Conservation (phyloP, 2,113 vertebrate genomes). For the Thunnus thynnus region DNA sequence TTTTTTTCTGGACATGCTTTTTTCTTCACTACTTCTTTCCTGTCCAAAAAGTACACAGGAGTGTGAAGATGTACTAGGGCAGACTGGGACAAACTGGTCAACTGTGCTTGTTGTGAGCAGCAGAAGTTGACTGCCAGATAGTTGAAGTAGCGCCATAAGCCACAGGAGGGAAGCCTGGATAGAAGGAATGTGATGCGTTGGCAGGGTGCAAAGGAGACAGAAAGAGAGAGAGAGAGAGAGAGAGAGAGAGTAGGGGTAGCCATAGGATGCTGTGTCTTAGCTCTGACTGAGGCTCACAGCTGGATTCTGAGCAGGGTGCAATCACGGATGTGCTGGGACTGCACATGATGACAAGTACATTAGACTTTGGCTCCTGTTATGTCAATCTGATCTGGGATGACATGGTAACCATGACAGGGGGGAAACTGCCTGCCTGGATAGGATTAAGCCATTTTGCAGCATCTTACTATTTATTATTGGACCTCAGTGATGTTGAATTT, state of each 20-base stretch:
- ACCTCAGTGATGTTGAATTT: background rate
- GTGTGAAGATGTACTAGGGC: constrained; percentile 22
- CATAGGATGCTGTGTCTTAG: constrained; percentile 44
- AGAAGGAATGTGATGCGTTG: constrained; percentile 51
- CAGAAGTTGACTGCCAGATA: constrained; percentile 36
- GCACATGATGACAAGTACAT: constrained; percentile 55
- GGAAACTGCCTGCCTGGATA: constrained; percentile 24
- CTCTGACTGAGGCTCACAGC: constrained; percentile 58
- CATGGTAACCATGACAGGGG: constrained; percentile 28
- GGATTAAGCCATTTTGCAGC: background rate
- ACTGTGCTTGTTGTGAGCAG: constrained; percentile 51
- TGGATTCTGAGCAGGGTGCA: constrained; percentile 55
- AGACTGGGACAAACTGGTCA: constrained; percentile 56
- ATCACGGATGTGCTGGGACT: constrained; percentile 46
- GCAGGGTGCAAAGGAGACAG: constrained; percentile 54
- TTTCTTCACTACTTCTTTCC: constrained; percentile 31
- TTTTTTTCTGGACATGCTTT: constrained; percentile 16
- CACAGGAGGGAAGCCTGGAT: constrained; percentile 41
- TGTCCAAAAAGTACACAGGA: constrained; percentile 36
- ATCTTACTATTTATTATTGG: background rate
- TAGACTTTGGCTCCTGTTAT: constrained; percentile 45
- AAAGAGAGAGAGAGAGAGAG: constrained; percentile 8
- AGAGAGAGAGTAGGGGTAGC: constrained; percentile 14
- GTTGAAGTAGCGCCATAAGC: constrained; percentile 56
- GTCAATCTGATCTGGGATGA: constrained; percentile 39